A percentile compares a stretch with the other conserved stretches of the same genome.
phyloP scores from a whole-genome alignment of 2,797 vertebrate genomes.

The Clarias fuscus region DNA sequence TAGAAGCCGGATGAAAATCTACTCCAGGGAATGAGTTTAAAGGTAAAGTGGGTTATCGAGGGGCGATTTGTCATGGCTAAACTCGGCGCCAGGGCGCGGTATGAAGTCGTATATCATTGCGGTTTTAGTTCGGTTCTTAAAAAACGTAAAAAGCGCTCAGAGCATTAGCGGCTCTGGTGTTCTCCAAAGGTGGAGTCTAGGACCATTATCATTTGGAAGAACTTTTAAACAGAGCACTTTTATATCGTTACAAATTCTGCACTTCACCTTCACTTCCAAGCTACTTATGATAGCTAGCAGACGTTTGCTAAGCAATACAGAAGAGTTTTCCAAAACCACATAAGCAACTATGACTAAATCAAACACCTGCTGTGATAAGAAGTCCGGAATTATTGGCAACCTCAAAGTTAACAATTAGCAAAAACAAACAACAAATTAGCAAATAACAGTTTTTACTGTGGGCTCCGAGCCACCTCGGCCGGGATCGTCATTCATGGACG shows the following conservation, averaged over 20 bases:
- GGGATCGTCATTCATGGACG: too few species aligned
- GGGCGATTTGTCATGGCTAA: conserved; percentile 98
- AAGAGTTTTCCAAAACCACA: neutral
- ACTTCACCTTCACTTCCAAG: neutral
- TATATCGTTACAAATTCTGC: neutral
- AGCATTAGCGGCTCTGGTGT: neutral
- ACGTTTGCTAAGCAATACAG: neutral
- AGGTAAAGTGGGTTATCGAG: conserved; percentile 98
- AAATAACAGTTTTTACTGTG: too few species aligned
- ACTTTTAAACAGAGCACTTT: neutral
- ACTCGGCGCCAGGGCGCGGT: conserved; percentile 93
- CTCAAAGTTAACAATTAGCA: neutral
- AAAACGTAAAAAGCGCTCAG: neutral
- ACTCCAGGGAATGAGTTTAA: conserved; percentile 90
- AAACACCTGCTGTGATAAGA: neutral
- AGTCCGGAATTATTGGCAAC: neutral
- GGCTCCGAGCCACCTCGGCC: too few species aligned
- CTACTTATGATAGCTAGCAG: neutral
- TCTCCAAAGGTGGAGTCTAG: neutral
- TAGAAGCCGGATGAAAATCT: conserved; percentile 57
- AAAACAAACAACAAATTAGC: too few species aligned
- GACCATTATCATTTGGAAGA: neutral
- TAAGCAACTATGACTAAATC: neutral
- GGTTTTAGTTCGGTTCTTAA: neutral
- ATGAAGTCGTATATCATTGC: conserved; percentile 99